Conservation (phyloP, 64 coral and sea anemone genomes). For the Orbicella faveolata region DNA sequence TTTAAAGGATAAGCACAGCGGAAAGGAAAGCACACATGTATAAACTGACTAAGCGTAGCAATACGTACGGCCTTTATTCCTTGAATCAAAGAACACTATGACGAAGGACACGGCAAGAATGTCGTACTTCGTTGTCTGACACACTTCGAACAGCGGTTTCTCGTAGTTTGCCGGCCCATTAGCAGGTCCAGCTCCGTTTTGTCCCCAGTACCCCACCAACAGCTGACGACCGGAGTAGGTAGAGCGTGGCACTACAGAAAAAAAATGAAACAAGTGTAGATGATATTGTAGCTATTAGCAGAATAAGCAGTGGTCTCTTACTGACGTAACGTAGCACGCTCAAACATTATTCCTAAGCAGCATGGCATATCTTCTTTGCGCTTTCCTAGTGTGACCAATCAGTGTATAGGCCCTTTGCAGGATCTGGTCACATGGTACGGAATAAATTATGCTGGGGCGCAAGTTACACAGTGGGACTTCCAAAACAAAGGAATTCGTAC, state of each 20-base stretch:
- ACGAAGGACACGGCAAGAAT: constrained; percentile 81
- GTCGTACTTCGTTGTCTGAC: constrained; percentile 75
- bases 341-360: background rate
- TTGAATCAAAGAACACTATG: constrained; percentile 67
- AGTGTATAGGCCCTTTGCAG: too few species aligned
- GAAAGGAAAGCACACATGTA: too few species aligned
- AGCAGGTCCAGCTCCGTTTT: constrained; percentile 80
- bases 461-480: too few species aligned
- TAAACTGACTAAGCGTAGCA: background rate
- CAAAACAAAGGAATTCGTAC: too few species aligned
- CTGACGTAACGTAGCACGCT: background rate
- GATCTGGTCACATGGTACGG: too few species aligned
- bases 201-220: constrained; percentile 92
- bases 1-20: too few species aligned
- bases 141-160: constrained; percentile 62
- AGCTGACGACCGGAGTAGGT: constrained; percentile 51
- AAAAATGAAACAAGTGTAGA: background rate
- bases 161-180: constrained; percentile 80
- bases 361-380: too few species aligned
- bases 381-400: too few species aligned
- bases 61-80: constrained; percentile 50
- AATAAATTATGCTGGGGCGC: too few species aligned
- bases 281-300: background rate
- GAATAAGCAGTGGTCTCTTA: background rate
- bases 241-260: background rate